phyloP scores from a whole-genome alignment of 64 coral and sea anemone genomes.

The Astreopora myriophthalma region DNA sequence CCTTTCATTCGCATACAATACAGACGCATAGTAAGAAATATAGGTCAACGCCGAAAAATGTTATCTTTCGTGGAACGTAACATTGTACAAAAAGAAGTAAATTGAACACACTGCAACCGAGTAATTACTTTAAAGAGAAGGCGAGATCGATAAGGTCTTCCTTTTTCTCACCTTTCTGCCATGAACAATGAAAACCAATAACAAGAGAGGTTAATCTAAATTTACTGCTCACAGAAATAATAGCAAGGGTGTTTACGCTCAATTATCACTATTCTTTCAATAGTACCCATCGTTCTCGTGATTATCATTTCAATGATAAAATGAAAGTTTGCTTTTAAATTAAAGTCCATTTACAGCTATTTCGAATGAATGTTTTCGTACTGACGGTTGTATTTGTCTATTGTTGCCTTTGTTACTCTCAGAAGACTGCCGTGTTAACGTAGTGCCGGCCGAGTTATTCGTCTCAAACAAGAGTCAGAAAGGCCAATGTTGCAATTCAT shows the following conservation, averaged over 20 bases:
- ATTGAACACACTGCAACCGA: background rate
- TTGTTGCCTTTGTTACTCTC: background rate
- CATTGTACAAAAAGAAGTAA: background rate
- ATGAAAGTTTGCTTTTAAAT: background rate
- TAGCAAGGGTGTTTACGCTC: conserved; percentile 44
- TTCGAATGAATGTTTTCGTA: background rate
- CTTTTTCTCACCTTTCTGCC: conserved; percentile 10
- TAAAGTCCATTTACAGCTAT: conserved; percentile 12
- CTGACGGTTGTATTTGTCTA: conserved; percentile 18
- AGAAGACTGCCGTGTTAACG: background rate
- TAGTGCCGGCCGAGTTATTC: background rate
- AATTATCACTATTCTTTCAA: conserved; percentile 58
- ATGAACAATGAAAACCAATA: conserved; percentile 1
- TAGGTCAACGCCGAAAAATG: background rate
- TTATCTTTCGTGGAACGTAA: background rate
- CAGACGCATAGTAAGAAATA: background rate
- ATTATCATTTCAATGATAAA: conserved; percentile 47
- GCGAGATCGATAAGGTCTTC: background rate
- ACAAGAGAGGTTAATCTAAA: conserved; percentile 53
- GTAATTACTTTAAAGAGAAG: background rate
- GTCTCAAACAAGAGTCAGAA: background rate
- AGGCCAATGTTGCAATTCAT: background rate
- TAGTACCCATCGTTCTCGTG: conserved; percentile 24
- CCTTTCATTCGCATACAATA: conserved; percentile 12
- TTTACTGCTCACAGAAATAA: conserved; percentile 26